phyloP scores from a whole-genome alignment of 1,140 invertebrate species.

The Oppia nitens region DNA sequence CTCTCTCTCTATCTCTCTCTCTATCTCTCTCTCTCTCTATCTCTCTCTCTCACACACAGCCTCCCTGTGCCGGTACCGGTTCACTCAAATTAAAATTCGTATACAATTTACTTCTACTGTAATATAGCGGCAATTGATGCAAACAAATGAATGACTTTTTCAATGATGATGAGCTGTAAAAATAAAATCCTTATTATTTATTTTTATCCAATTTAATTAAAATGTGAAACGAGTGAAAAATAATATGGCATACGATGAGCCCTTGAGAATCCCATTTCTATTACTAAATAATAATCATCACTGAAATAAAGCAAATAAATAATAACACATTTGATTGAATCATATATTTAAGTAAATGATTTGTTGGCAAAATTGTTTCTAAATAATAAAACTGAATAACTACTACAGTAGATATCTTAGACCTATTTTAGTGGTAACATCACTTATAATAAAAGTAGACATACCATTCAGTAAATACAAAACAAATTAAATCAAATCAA shows the following conservation, averaged over 20 bases:
- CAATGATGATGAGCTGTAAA: background rate
- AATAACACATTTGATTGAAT: no score
- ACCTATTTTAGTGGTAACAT: no score
- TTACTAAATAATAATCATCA: no score
- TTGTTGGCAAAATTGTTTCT: background rate
- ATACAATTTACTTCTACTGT: background rate
- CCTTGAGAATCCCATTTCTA: no score
- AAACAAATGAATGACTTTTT: background rate
- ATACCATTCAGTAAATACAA: background rate
- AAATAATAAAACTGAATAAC: no score
- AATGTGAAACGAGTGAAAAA: background rate
- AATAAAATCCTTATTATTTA: background rate
- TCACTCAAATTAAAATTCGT: background rate
- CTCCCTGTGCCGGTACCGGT: no score
- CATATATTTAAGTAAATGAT: no score
- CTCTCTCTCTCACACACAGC: background rate
- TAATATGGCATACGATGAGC: no score
- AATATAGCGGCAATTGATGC: background rate
- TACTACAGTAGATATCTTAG: no score
- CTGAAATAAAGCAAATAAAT: no score
- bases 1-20: background rate
- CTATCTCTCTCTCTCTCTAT: background rate
- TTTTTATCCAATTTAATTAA: background rate
- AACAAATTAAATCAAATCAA: background rate
- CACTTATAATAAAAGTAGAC: no score